Conservation (phyloP, 2,888 invertebrate species). For the Apamea epomidion region DNA sequence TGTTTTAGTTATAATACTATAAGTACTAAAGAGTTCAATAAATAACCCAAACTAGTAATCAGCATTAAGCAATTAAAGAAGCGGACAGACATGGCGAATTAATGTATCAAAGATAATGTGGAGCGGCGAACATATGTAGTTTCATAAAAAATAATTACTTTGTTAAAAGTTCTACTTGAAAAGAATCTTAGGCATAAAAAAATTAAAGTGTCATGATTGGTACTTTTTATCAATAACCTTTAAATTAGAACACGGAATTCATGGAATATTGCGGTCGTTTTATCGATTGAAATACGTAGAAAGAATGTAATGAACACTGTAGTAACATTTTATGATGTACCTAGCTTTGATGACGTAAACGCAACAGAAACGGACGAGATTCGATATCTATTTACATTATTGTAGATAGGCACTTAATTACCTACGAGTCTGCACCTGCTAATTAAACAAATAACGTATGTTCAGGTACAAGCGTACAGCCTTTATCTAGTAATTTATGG, state of each 20-base stretch:
- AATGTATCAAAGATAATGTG: constrained; percentile 3
- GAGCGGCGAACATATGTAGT: background rate
- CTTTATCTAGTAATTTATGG: constrained; percentile 5
- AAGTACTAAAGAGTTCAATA: background rate
- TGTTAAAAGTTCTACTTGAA: background rate
- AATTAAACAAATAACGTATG: constrained; percentile 20
- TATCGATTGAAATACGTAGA: constrained; percentile 55
- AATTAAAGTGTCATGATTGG: background rate
- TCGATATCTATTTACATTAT: constrained; percentile 42
- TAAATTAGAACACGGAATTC: constrained; percentile 51
- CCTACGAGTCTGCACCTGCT: constrained; percentile 11
- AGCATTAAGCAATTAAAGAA: background rate
- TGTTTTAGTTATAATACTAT: background rate
- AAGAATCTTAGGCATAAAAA: constrained; percentile 11
- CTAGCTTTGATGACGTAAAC: constrained; percentile 40
- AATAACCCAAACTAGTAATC: background rate
- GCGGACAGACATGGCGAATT: background rate
- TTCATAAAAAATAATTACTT: constrained; percentile 1
- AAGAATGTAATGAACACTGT: constrained; percentile 28
- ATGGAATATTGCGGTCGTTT: constrained; percentile 23
- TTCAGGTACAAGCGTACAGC: constrained; percentile 8
- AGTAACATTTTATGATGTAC: constrained; percentile 14
- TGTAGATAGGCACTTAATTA: constrained; percentile 42
- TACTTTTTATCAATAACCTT: constrained; percentile 38
- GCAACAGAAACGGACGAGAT: constrained; percentile 39